Evolutionary conservation across 2,113 vertebrate genomes (phyloP).

Genomic region (Noctilio leporinus): DNA sequence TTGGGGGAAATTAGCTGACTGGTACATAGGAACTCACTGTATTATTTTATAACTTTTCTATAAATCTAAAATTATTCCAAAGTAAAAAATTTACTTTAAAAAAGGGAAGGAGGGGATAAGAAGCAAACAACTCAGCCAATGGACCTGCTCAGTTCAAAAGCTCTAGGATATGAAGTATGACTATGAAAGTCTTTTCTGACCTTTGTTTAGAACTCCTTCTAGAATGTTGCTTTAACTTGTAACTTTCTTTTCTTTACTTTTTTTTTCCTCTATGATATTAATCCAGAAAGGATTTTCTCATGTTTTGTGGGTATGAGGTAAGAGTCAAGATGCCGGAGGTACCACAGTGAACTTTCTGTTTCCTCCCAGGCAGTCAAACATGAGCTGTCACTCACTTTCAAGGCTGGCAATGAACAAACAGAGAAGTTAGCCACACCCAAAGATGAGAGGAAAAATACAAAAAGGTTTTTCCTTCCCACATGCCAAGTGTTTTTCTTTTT

Average conservation of each 20-base stretch:
- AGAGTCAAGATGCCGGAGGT: neutral
- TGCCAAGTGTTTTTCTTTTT: too few species aligned
- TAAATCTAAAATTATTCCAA: neutral
- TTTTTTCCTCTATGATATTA: neutral
- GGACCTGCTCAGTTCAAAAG: neutral
- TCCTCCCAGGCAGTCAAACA: neutral
- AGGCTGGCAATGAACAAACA: neutral
- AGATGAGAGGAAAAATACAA: neutral
- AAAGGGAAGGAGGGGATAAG: neutral
- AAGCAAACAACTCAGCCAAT: neutral
- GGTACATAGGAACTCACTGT: neutral
- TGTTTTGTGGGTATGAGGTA: neutral
- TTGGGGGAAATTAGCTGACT: neutral
- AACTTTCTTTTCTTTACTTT: neutral
- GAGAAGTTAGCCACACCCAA: neutral
- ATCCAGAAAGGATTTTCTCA: neutral
- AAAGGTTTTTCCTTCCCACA: neutral
- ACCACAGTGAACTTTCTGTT: neutral
- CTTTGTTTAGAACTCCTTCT: neutral
- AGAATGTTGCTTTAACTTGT: neutral
- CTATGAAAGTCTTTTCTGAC: neutral
- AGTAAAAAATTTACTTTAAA: neutral
- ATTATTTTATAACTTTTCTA: neutral
- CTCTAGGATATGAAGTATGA: neutral
- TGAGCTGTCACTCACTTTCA: neutral